Evolutionary conservation across 2,888 invertebrate species (phyloP), one percentile per base, ranked within the genome.

Genomic region (Reticulitermes lucifugus): DNA sequence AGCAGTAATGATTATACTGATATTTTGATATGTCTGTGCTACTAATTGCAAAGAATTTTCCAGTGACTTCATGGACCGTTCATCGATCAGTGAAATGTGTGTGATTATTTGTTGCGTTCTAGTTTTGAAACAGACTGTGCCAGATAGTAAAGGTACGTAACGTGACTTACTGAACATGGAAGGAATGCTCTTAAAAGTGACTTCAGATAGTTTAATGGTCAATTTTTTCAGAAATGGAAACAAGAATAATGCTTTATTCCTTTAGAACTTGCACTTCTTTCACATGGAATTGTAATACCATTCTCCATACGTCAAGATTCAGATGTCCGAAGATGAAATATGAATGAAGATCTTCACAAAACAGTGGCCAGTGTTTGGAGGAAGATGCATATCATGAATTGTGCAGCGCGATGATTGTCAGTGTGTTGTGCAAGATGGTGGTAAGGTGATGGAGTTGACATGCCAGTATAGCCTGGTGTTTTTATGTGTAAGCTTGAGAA

Each of bases 31-130:
- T 65, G 65, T 65, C 51, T 65, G 81, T 81, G 81, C 70, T 81
- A 81, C 81, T 81, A 81, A 81, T 81, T 9, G 41, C 35, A 70
- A n/a, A 81, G 81, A 29, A 81, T 81, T 81, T 81, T 81, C 14
- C 81, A 81, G 81, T 70, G 25, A 43, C 65, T 41, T 3, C 79
- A 65, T 4, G 65, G 65, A 65, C 55, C 18, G 14, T 55, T 65
- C 65, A n/a, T 25, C 65, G 10, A 25, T 65, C 65, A 65, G 65
- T 65, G 65, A 65, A 65, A 65, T 65, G 65, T 65, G 65, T 65
- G 65, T 65, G 65, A 65, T 65, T 65, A 65, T 25, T 25, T 65
- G 65, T 65, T 65, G 65, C 25, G 65, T 65, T 35, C 35, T 65
- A 65, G n/a, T 65, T 65, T 65, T 65, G 65, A 65, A 65, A 65